Conservation (phyloP, 2,113 vertebrate genomes). For the Mustela nigripes region DNA sequence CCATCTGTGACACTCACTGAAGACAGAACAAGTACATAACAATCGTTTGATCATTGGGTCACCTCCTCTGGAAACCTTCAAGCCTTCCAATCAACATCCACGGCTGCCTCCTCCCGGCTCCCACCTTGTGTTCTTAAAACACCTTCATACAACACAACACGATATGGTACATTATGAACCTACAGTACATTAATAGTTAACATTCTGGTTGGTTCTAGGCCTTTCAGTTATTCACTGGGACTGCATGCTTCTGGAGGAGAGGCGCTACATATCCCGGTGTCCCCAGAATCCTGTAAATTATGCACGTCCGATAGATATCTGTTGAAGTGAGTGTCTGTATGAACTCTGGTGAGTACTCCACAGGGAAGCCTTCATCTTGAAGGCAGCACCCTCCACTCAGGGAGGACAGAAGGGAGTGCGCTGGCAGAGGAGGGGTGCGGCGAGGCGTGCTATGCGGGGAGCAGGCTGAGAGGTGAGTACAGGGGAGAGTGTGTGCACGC, state of each 20-base stretch:
- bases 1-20: neutral
- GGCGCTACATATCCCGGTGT: neutral
- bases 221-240: neutral
- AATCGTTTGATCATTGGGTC: neutral
- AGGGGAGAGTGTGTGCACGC: rapidly evolving
- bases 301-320: neutral
- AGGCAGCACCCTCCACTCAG: neutral
- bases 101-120: neutral
- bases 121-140: neutral
- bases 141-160: neutral
- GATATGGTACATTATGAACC: neutral
- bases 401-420: neutral
- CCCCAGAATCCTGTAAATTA: neutral
- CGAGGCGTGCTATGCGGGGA: too few relatives aligned
- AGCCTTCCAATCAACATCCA: neutral
- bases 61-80: neutral
- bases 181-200: neutral
- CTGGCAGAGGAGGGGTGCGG: neutral
- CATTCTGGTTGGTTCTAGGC: neutral
- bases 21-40: neutral
- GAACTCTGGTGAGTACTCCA: neutral
- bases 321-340: neutral
- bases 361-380: neutral
- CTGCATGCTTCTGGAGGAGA: neutral
- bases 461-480: neutral